Evolutionary conservation across 2,797 vertebrate species (phyloP).

Genomic region (Meda fulgida): DNA sequence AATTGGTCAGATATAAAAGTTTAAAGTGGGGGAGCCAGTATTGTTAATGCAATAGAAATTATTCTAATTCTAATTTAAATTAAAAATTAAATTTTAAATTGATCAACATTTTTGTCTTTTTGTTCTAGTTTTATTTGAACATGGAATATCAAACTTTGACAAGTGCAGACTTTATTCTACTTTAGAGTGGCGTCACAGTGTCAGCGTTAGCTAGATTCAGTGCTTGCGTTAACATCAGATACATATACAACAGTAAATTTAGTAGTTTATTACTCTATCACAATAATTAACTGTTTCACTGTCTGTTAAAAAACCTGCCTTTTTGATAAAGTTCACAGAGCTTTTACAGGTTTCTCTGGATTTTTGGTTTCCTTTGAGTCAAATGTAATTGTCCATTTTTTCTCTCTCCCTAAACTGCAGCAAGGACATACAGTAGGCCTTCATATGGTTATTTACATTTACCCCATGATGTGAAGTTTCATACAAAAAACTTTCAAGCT

Average conservation of each 20-base stretch:
- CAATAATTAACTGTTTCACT: background rate
- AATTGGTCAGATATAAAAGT: background rate
- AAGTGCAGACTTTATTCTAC: background rate
- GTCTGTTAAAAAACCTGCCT: background rate
- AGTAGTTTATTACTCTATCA: background rate
- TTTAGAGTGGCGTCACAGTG: background rate
- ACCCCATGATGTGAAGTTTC: background rate
- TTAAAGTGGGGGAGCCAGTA: background rate
- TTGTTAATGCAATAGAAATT: background rate
- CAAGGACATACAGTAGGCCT: background rate
- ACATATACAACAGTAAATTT: background rate
- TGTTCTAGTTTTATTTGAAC: too few relatives aligned
- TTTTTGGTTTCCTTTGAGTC: background rate
- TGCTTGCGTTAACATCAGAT: too few relatives aligned
- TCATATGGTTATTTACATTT: background rate
- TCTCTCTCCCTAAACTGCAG: background rate
- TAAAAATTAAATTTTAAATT: background rate
- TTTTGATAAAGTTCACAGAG: background rate
- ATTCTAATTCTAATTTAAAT: background rate
- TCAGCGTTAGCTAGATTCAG: background rate
- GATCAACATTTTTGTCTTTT: too few relatives aligned
- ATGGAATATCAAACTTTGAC: background rate
- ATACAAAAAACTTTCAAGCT: background rate
- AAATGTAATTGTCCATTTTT: background rate
- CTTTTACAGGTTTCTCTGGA: background rate